Evolutionary conservation across 53 echinoderm and acorn worm genomes (phyloP), one percentile per base, ranked within the genome.

Genomic region (Temnopleurus reevesii): DNA sequence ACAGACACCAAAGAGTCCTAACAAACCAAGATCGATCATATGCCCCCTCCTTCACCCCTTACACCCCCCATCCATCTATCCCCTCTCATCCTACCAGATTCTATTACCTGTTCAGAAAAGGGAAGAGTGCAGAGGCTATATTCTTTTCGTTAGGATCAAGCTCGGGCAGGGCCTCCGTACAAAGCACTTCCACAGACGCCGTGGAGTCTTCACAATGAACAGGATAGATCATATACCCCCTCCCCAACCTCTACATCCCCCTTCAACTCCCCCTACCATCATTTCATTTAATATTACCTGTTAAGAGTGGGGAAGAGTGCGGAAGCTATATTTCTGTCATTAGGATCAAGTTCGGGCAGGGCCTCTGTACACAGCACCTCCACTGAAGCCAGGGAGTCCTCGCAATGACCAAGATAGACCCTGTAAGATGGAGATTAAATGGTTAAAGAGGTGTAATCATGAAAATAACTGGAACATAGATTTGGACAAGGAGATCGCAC

Each of bases 241-340:
- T n/a, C n/a, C n/a, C n/a, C n/a, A n/a, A n/a, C n/a, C n/a, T n/a
- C n/a, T n/a, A n/a, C n/a, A n/a, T n/a, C n/a, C n/a, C n/a, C n/a
- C n/a, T n/a, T n/a, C n/a, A n/a, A n/a, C n/a, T n/a, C n/a, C n/a
- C n/a, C n/a, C n/a, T n/a, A n/a, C n/a, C n/a, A n/a, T n/a, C n/a
- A n/a, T n/a, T n/a, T n/a, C n/a, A n/a, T n/a, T n/a, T n/a, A n/a
- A n/a, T 47, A 46, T 8, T 79, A 85, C 86, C 88, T 94, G 77
- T 90, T 92, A 33, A 99, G 96, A 4, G 96, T 93, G 9, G 94
- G 96, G 80, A 91, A 99, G 31, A 94, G 92, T 26, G 92, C 92
- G 12, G 95, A 98, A 44, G 91, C 92, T 2, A 71, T 89, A 46
- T 90, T 91, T 25, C 60, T 89, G 4, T 94, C 92, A 46, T 83